A percentile compares a stretch with the other conserved stretches of the same genome.
These are phyloP conservation scores for Lerema accius DNA, from an alignment of 1,140 invertebrate genomes.

Conservation along the genomic window DNA sequence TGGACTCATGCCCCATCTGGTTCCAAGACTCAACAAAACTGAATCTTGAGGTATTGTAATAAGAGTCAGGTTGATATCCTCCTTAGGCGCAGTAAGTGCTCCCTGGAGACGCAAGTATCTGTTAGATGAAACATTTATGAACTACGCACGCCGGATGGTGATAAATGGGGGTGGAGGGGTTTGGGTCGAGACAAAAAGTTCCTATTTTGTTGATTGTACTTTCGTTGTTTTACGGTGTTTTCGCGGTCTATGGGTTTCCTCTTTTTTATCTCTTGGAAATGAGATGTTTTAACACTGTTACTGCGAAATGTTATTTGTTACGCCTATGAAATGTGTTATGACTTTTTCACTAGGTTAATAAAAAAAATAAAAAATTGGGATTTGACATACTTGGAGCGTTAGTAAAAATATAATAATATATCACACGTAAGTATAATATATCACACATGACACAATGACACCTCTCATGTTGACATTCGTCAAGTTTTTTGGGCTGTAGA, in stretches of 20 bases:
- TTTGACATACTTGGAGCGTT: too few relatives aligned
- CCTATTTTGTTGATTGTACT: conserved; percentile 25
- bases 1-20: conserved; percentile 5
- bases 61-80: conserved; percentile 6
- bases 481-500: too few relatives aligned
- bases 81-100: conserved; percentile 19
- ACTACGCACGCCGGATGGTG: conserved; percentile 18
- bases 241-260: background rate
- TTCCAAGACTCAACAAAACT: background rate
- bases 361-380: too few relatives aligned
- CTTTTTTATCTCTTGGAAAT: conserved; percentile 9
- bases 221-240: conserved; percentile 23
- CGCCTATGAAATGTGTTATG: too few relatives aligned
- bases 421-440: too few relatives aligned
- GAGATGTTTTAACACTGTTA: conserved; percentile 1
- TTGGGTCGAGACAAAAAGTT: conserved; percentile 23
- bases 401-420: too few relatives aligned
- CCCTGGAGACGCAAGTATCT: conserved; percentile 22
- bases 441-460: too few relatives aligned
- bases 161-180: conserved; percentile 19
- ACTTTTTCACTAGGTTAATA: too few relatives aligned
- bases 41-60: background rate
- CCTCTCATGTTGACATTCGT: too few relatives aligned
- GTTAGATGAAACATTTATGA: conserved; percentile 35
- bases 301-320: background rate